A percentile compares a stretch with the other conserved stretches of the same genome.
phyloP scores from a whole-genome alignment of 2,113 vertebrate genomes.

The Platysternon megacephalum region DNA sequence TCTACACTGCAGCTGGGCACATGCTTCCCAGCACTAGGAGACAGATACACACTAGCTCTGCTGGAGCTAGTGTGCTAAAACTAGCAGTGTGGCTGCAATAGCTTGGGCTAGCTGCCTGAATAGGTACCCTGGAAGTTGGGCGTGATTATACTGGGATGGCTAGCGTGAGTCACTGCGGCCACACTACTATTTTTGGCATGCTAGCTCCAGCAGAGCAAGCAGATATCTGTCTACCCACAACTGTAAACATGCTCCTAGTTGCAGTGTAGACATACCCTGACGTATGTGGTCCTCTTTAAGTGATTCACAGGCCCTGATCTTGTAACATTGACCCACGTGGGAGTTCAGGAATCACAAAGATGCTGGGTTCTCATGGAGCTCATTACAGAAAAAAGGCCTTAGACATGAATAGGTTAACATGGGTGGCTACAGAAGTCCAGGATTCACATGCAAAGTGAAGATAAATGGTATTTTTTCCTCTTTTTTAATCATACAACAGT shows the following conservation, averaged over 20 bases:
- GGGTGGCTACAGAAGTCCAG: not conserved
- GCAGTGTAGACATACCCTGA: not conserved
- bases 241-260: not conserved
- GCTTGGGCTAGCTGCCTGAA: not conserved
- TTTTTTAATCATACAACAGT: not conserved
- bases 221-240: not conserved
- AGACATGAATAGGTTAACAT: not conserved
- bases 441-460: not conserved
- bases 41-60: not conserved
- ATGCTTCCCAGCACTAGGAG: not conserved
- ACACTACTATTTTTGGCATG: not conserved
- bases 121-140: not conserved
- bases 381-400: not conserved
- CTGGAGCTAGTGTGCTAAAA: not conserved
- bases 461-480: not conserved
- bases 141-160: not conserved
- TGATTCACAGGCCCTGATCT: accelerated
- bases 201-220: not conserved
- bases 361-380: not conserved
- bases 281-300: too few relatives aligned
- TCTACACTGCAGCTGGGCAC: not conserved
- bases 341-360: not conserved
- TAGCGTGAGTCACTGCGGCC: not conserved
- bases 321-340: not conserved
- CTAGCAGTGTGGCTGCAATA: not conserved